phyloP scores from a whole-genome alignment of 2,888 invertebrate genomes.

The Hypena proboscidalis region DNA sequence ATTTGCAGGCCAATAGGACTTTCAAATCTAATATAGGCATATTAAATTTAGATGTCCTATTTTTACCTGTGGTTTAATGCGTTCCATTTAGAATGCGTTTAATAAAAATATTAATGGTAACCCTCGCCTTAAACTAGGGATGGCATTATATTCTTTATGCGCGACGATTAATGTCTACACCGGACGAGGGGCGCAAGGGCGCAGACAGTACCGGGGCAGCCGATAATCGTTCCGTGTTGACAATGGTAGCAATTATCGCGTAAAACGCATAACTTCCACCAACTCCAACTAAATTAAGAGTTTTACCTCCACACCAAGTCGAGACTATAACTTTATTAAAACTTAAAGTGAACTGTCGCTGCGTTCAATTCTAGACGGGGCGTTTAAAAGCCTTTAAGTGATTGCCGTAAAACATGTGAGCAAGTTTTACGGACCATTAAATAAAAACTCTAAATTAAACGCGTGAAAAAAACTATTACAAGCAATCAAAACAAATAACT shows the following conservation, averaged over 20 bases:
- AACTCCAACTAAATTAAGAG: slow-evolving; percentile 7
- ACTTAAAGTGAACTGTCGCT: slow-evolving; percentile 15
- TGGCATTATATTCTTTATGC: slow-evolving; percentile 54
- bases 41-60: no score
- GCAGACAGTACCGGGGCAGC: slow-evolving; percentile 43
- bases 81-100: no score
- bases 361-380: slow-evolving; percentile 1
- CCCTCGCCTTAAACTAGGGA: slow-evolving; percentile 58
- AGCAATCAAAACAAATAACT: slow-evolving; percentile 16
- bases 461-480: slow-evolving; percentile 8
- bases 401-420: slow-evolving; percentile 14
- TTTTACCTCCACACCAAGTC: slow-evolving; percentile 9
- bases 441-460: slow-evolving; percentile 15
- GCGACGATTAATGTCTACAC: slow-evolving; percentile 48
- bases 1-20: no score
- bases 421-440: slow-evolving; percentile 20
- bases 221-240: slow-evolving; percentile 59
- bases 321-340: slow-evolving; percentile 30
- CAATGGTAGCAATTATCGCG: slow-evolving; percentile 61
- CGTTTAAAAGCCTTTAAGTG: slow-evolving; percentile 34
- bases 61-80: no score
- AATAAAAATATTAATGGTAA: no score
- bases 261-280: slow-evolving; percentile 47
- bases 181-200: slow-evolving; percentile 37
- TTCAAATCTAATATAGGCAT: no score